Percentiles rank a stretch among this genome's conserved stretches.
phyloP scores from a whole-genome alignment of 2,113 vertebrate genomes.

The Dicrurus megarhynchus region DNA sequence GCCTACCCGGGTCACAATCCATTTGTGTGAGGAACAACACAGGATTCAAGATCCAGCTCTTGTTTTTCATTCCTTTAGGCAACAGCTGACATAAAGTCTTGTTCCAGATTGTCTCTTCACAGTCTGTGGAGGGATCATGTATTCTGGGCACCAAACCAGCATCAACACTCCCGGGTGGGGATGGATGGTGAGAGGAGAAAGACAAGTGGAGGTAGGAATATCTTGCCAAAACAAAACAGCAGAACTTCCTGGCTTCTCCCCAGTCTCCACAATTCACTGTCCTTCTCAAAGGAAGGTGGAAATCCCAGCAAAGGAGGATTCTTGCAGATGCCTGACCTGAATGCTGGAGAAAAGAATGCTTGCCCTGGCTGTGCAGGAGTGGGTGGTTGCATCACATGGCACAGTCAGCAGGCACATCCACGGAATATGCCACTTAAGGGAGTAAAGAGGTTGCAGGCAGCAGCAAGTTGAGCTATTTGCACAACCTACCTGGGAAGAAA shows the following conservation, averaged over 20 bases:
- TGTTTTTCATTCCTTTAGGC: constrained; percentile 7
- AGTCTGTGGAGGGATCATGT: not conserved
- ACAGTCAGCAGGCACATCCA: not conserved
- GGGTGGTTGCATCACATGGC: not conserved
- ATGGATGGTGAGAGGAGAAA: not conserved
- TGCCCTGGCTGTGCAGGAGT: not conserved
- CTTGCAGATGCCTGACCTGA: not conserved
- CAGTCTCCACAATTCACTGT: not conserved
- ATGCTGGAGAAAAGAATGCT: not conserved
- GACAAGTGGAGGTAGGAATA: not conserved
- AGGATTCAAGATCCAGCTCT: not conserved
- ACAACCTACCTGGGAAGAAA: not conserved
- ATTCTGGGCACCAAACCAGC: constrained; percentile 48
- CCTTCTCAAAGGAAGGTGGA: not conserved
- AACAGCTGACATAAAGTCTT: constrained; percentile 13
- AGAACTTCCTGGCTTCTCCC: not conserved
- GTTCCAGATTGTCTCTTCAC: constrained; percentile 34
- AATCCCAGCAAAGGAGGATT: not conserved
- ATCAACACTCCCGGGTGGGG: not conserved
- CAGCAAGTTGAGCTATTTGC: not conserved
- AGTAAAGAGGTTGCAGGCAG: not conserved
- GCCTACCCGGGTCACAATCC: not conserved
- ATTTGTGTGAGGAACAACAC: constrained; percentile 17
- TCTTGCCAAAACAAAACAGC: not conserved
- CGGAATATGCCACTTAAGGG: not conserved